A percentile compares a stretch with the other conserved stretches of the same genome.
These are phyloP conservation scores for Micromesistius poutassou DNA, from an alignment of 2,797 vertebrate species.

Conservation along the genomic window DNA sequence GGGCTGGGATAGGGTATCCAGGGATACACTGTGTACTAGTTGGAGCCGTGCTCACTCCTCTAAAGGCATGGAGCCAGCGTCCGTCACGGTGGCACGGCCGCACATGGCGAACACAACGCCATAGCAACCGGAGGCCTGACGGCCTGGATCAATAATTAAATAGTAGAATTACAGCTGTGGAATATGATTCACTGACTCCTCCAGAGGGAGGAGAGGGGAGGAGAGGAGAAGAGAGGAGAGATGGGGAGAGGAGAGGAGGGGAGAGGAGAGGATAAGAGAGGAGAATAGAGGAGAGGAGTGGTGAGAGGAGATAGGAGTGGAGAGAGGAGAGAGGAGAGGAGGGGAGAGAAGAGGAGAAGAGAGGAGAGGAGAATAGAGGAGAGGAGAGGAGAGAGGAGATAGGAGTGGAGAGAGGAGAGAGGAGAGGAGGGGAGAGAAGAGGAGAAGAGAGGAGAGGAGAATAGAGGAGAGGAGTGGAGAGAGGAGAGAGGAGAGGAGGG, in stretches of 20 bases:
- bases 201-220: slow-evolving; percentile 5
- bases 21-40: slow-evolving; percentile 61
- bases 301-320: not conserved
- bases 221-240: not conserved
- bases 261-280: not conserved
- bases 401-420: no score
- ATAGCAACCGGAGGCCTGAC: slow-evolving; percentile 27
- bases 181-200: slow-evolving; percentile 37
- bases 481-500: no score
- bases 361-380: no score
- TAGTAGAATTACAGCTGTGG: slow-evolving; percentile 28
- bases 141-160: slow-evolving; percentile 45
- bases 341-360: no score
- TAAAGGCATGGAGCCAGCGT: slow-evolving; percentile 58
- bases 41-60: slow-evolving; percentile 59
- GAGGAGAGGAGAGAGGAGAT: no score
- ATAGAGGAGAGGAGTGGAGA: no score
- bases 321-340: no score
- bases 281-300: not conserved
- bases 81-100: slow-evolving; percentile 18
- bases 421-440: not conserved
- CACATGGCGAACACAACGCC: slow-evolving; percentile 29
- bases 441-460: no score
- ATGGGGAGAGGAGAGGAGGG: not conserved
- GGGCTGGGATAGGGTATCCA: slow-evolving; percentile 44